phyloP scores from a whole-genome alignment of 2,888 invertebrate genomes.

The Andricus quercusramuli region DNA sequence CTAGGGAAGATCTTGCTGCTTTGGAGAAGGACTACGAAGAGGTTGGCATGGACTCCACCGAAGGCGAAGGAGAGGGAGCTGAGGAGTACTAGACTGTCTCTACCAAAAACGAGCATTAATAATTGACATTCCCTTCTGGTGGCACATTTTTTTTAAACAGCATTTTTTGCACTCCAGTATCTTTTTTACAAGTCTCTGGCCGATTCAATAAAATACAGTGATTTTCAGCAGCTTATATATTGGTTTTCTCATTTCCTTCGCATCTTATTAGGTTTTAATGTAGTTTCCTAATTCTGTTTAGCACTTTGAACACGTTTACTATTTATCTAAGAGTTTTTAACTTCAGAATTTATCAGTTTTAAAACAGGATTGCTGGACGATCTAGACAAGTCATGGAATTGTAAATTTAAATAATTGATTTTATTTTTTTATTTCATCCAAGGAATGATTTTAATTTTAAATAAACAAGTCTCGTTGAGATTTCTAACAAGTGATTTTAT shows the following conservation, averaged over 20 bases:
- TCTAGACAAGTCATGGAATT: too few species aligned
- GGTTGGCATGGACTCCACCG: constrained; percentile 83
- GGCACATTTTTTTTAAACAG: not conserved
- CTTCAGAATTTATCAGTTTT: too few species aligned
- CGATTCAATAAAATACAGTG: constrained; percentile 17
- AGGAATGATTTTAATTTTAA: too few species aligned
- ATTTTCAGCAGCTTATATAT: constrained; percentile 11
- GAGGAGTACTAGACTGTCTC: constrained; percentile 62
- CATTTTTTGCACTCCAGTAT: constrained; percentile 14
- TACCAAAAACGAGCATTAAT: not conserved
- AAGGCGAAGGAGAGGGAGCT: constrained; percentile 77
- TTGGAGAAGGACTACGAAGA: constrained; percentile 87
- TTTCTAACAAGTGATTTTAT: too few species aligned
- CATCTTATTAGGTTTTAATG: too few species aligned
- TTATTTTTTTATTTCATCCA: too few species aligned
- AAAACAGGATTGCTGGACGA: too few species aligned
- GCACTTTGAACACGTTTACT: too few species aligned
- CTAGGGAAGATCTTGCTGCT: constrained; percentile 88
- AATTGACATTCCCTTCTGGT: constrained; percentile 3
- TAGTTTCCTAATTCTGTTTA: too few species aligned
- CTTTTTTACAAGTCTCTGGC: not conserved
- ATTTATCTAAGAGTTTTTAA: too few species aligned
- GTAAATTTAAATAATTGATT: too few species aligned
- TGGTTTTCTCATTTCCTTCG: not conserved
- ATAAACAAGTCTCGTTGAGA: too few species aligned